Percentiles rank a stretch among this genome's conserved stretches.
Evolutionary conservation across 2,113 vertebrate genomes (phyloP).

Genomic region (Craseonycteris thonglongyai): DNA sequence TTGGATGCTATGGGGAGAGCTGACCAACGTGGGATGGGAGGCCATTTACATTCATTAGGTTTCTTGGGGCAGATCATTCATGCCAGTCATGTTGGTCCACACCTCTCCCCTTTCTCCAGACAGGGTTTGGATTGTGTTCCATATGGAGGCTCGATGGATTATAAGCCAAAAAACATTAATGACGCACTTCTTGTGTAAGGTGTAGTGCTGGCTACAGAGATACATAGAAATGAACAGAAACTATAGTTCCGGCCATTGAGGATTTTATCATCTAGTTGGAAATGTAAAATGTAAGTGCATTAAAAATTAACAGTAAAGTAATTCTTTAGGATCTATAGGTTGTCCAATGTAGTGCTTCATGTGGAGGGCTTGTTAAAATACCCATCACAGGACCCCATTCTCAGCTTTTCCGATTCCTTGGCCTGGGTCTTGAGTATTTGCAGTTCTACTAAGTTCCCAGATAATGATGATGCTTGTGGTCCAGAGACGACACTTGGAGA

Average conservation of each 20-base stretch:
- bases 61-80: background rate
- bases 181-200: background rate
- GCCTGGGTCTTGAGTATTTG: background rate
- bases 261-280: background rate
- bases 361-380: background rate
- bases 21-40: background rate
- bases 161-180: background rate
- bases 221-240: background rate
- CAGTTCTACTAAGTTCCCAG: background rate
- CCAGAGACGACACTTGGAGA: background rate
- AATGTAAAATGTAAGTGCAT: background rate
- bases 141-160: background rate
- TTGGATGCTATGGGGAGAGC: background rate
- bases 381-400: fast-evolving
- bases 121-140: background rate
- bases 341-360: background rate
- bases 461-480: background rate
- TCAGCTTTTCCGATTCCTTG: background rate
- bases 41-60: background rate
- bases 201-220: background rate
- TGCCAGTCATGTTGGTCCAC: background rate
- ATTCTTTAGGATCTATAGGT: background rate
- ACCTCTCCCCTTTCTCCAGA: background rate
- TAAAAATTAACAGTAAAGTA: background rate
- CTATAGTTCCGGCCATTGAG: background rate